A percentile compares a stretch with the other conserved stretches of the same genome.
Evolutionary conservation across 2,797 vertebrate genomes (phyloP).

Genomic region (Cheirogaleus major): DNA sequence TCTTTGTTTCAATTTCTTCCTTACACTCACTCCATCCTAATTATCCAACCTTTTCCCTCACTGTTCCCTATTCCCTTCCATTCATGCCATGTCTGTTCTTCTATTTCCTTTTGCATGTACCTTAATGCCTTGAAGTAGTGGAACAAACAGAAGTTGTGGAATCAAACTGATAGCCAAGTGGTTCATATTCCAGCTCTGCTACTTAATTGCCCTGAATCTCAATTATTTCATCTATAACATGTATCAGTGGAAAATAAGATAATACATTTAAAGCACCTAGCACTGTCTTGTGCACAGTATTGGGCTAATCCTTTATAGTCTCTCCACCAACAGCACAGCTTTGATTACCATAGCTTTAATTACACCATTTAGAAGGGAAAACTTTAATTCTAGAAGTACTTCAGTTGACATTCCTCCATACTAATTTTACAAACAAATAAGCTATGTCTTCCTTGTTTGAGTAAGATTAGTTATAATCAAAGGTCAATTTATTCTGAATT

Average conservation of each 20-base stretch:
- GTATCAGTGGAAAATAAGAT: neutral
- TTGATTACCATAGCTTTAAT: neutral
- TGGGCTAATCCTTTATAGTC: neutral
- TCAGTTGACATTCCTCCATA: neutral
- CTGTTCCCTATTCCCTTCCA: neutral
- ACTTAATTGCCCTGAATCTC: neutral
- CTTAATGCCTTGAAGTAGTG: neutral
- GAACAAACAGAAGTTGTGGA: neutral
- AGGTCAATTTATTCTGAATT: neutral
- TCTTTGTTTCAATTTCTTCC: neutral
- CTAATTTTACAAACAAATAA: neutral
- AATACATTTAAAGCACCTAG: neutral
- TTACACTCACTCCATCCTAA: neutral
- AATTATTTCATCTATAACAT: neutral
- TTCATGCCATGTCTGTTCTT: neutral
- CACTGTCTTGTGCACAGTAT: neutral
- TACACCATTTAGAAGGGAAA: neutral
- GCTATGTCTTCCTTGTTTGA: neutral
- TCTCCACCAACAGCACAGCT: neutral
- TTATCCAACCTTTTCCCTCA: no score
- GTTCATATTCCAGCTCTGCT: neutral
- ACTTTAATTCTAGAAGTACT: neutral
- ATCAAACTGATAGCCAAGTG: neutral
- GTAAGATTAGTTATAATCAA: slow-evolving; percentile 4
- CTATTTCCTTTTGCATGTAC: neutral